phyloP scores from a whole-genome alignment of 2,888 invertebrate species.

The Orthosia gracilis region DNA sequence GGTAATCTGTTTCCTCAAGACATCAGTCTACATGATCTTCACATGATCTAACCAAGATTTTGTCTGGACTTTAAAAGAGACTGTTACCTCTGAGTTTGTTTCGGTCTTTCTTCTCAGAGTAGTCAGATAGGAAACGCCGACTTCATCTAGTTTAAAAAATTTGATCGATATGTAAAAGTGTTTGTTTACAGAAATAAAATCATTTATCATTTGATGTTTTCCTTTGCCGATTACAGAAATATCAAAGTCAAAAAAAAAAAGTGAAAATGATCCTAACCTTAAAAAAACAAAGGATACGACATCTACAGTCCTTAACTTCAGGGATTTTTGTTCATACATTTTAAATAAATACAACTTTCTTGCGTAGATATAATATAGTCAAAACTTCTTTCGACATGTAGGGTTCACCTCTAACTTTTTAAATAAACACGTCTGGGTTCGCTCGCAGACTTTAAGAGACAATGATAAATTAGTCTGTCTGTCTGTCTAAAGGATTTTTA shows the following conservation, averaged over 20 bases:
- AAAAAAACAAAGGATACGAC: not conserved
- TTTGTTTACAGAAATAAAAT: no score
- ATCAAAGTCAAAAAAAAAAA: not conserved
- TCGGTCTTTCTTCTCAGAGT: no score
- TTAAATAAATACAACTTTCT: not conserved
- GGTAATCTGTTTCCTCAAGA: no score
- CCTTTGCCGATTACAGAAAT: no score
- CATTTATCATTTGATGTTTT: no score
- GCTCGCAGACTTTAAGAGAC: conserved; percentile 42
- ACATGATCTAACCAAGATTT: no score
- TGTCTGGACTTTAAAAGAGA: no score
- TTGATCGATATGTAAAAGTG: no score
- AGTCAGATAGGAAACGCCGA: no score
- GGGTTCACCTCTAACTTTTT: conserved; percentile 30
- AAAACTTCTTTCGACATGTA: not conserved
- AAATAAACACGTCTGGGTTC: conserved; percentile 38
- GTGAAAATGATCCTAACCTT: not conserved
- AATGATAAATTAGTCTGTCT: conserved; percentile 56
- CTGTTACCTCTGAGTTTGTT: no score
- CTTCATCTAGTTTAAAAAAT: no score
- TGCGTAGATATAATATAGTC: not conserved
- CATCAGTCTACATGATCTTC: no score
- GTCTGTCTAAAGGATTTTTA: conserved; percentile 46
- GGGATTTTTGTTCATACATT: not conserved
- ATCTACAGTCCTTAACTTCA: not conserved